Base-by-base conservation (phyloP, 1,140 invertebrate genomes). In the Sycobia sp. region DNA sequence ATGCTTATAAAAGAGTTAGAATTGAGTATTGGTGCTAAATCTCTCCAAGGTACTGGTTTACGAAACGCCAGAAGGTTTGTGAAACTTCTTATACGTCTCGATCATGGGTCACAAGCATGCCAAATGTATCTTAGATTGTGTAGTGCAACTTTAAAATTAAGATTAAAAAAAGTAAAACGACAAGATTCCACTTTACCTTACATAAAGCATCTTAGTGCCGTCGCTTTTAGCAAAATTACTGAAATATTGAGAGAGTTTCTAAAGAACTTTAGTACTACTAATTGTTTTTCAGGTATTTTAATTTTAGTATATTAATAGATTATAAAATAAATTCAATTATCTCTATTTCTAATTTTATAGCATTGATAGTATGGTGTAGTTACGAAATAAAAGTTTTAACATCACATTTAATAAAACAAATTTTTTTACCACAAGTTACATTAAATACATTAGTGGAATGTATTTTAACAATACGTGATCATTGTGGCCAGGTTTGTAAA, bases 351-450 rank as follows among this genome's bases (percentile, higher is more conserved):
- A 34, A 57, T 61, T 65, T 62, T 67, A 44, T 74, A 91, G 94
- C 91, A 65, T 90, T 96, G 68, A 87, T 96, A 65, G 91, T 96
- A 1, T 98, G 96, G 96, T 89, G 91, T 64, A 92, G 91, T 69
- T 85, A 89, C 66, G 95, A 99, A 82, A 80, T 98, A 44, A 89
- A 89, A 75, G 86, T 87, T 82, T 90, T 92, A 74, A 94, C 85
- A 76, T 89, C 84, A 79, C 91, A 87, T 87, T 90, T 90, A 76
- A 89, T 87, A 70, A 95, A 87, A 72, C 95, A 98, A 79, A 90
- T 98, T 18, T 96, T 99, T 76, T 91, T 91, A 68, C 92, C 94
- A 14, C 93, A 97, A 82, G 89, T 92, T 55, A 87, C 89, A 5
- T 75, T 97, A 58, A 89, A 90, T 47, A 89, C 89, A 4, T 85